phyloP scores from a whole-genome alignment of 2,113 vertebrate species.

The Conger conger region DNA sequence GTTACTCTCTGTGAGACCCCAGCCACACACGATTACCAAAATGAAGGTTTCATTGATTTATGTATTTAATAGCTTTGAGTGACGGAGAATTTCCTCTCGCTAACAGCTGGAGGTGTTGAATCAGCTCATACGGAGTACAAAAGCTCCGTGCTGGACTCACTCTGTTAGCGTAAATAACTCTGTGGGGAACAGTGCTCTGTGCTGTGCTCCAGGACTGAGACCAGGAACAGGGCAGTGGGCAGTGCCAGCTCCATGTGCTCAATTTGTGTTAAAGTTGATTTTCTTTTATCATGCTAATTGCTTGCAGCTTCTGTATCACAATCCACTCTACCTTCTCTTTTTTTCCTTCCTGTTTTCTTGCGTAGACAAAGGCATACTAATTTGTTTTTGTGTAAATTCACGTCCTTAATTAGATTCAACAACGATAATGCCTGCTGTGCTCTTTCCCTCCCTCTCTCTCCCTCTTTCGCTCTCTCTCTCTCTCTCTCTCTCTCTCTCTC shows the following conservation, averaged over 20 bases:
- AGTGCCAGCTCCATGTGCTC: not conserved
- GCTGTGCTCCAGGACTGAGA: too few species aligned
- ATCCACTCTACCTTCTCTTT: not conserved
- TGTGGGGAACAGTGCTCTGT: too few species aligned
- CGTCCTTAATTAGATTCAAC: conserved; percentile 22
- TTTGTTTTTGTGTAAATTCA: conserved; percentile 18
- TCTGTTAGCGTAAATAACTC: too few species aligned
- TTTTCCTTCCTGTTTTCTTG: not conserved
- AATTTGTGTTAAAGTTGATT: not conserved
- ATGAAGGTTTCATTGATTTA: too few species aligned
- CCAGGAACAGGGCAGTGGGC: not conserved
- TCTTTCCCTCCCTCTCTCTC: conserved; percentile 32
- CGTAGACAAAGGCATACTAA: conserved; percentile 10
- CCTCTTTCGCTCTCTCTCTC: conserved; percentile 36
- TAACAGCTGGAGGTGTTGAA: too few species aligned
- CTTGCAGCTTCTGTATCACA: not conserved
- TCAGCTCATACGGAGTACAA: too few species aligned
- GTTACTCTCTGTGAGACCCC: not conserved
- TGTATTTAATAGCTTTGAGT: too few species aligned
- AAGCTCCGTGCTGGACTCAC: too few species aligned
- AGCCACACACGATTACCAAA: not conserved
- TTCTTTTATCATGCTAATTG: not conserved
- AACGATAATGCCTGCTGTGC: not conserved
- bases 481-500: not conserved
- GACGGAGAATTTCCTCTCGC: too few species aligned